These are phyloP conservation scores for Sylvicola cinctus DNA, from an alignment of 2,888 invertebrate genomes.

Conservation along the genomic window DNA sequence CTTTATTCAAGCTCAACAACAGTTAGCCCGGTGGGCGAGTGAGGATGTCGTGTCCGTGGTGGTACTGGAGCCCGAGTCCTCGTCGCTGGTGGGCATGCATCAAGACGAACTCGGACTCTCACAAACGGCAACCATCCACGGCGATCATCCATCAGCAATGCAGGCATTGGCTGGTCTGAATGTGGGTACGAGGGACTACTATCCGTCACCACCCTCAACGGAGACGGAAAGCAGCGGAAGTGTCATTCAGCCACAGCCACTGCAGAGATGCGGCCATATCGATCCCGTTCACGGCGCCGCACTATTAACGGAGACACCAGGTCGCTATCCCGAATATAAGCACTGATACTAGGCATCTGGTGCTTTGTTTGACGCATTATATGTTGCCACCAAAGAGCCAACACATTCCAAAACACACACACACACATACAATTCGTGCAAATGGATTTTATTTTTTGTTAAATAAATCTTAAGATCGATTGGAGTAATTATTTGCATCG, in stretches of 20 bases:
- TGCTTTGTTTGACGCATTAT: conserved; percentile 9
- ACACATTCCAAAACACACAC: too few relatives aligned
- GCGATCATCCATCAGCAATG: conserved; percentile 13
- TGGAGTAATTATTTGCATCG: too few relatives aligned
- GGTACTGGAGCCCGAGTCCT: conserved; percentile 26
- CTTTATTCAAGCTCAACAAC: conserved; percentile 94
- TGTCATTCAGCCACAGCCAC: conserved; percentile 23
- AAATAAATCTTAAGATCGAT: too few relatives aligned
- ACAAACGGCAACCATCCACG: conserved; percentile 33
- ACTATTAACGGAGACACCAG: conserved; percentile 34
- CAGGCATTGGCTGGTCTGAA: conserved; percentile 9
- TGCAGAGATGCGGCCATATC: conserved; percentile 18
- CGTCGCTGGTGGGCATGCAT: conserved; percentile 27
- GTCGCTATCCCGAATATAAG: conserved; percentile 54
- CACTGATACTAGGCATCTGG: conserved; percentile 34
- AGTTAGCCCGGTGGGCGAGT: conserved; percentile 89
- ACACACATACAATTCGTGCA: too few relatives aligned
- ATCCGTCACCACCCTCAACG: conserved; percentile 28
- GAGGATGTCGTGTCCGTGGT: conserved; percentile 52
- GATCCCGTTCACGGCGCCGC: conserved; percentile 22
- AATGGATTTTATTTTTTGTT: too few relatives aligned
- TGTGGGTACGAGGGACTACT: conserved; percentile 22
- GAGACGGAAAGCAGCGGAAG: conserved; percentile 33
- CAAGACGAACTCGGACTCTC: conserved; percentile 29
- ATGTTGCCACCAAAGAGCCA: conserved; percentile 8